These are phyloP conservation scores for Rhagonycha lutea DNA, from an alignment of 2,888 invertebrate species.

Conservation along the genomic window DNA sequence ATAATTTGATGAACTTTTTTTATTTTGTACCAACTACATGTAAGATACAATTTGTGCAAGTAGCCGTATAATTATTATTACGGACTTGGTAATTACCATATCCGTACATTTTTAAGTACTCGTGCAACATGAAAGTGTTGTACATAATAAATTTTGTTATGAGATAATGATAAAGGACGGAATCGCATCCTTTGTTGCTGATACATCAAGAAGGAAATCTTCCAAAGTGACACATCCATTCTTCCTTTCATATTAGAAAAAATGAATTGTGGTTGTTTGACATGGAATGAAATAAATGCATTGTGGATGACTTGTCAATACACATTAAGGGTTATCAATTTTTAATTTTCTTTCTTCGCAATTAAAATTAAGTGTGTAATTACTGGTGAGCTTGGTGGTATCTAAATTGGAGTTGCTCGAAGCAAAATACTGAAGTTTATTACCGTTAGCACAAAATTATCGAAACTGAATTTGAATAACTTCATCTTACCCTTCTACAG, in stretches of 20 bases:
- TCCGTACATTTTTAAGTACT: not conserved
- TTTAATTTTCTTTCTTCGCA: not conserved
- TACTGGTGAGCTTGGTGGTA: not conserved
- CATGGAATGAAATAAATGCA: not conserved
- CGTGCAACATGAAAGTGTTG: not conserved
- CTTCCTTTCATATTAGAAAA: not conserved
- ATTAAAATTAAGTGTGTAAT: not conserved
- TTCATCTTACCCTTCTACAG: not conserved
- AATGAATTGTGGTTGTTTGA: not conserved
- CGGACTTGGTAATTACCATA: not conserved
- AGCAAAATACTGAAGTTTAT: not conserved
- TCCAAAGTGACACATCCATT: not conserved
- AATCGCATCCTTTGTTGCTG: not conserved
- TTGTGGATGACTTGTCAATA: not conserved
- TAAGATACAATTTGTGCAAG: not conserved
- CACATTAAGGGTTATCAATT: not conserved
- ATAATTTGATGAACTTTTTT: not conserved
- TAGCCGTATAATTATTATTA: not conserved
- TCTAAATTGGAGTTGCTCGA: not conserved
- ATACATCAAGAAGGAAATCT: not conserved
- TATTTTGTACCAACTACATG: not conserved
- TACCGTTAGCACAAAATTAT: not conserved
- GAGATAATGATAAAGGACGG: not conserved
- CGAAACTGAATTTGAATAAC: not conserved
- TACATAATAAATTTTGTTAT: not conserved